Percentiles rank a stretch among this genome's conserved stretches.
Evolutionary conservation across 2,888 invertebrate genomes (phyloP).

Genomic region (Lottia scabra): DNA sequence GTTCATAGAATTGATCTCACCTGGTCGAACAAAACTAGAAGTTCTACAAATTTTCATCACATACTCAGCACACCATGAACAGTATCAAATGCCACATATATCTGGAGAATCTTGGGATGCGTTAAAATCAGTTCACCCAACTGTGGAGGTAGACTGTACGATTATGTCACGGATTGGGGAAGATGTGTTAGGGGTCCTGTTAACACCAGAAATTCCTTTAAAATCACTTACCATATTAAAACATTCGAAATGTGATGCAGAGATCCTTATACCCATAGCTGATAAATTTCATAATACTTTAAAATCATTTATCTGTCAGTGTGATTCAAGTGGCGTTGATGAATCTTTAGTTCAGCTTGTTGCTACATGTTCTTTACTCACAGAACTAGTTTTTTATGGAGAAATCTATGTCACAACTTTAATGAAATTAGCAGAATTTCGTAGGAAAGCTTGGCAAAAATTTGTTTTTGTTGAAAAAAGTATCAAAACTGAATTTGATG

Average conservation of each 20-base stretch:
- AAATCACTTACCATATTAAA: conserved; percentile 41
- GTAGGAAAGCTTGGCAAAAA: conserved; percentile 33
- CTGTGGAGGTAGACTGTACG: conserved; percentile 45
- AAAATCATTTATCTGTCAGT: conserved; percentile 41
- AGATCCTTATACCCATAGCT: conserved; percentile 37
- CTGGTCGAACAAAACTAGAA: conserved; percentile 38
- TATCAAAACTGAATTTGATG: conserved; percentile 34
- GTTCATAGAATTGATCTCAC: conserved; percentile 37
- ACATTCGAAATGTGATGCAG: conserved; percentile 42
- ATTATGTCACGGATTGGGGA: conserved; percentile 46
- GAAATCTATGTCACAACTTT: conserved; percentile 38
- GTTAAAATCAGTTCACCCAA: conserved; percentile 40
- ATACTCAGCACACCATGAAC: conserved; percentile 29
- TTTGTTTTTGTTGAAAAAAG: conserved; percentile 45
- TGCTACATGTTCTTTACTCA: conserved; percentile 34
- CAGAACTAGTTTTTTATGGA: conserved; percentile 46
- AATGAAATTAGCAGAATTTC: conserved; percentile 36
- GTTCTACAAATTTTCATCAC: conserved; percentile 48
- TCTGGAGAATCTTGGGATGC: conserved; percentile 40
- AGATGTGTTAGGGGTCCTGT: conserved; percentile 44
- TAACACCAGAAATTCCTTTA: conserved; percentile 53
- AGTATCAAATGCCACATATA: conserved; percentile 42
- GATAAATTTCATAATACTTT: conserved; percentile 43
- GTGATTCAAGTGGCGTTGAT: conserved; percentile 43
- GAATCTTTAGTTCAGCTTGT: conserved; percentile 38